Evolutionary conservation across 2,113 vertebrate species (phyloP).

Genomic region (Channa argus): DNA sequence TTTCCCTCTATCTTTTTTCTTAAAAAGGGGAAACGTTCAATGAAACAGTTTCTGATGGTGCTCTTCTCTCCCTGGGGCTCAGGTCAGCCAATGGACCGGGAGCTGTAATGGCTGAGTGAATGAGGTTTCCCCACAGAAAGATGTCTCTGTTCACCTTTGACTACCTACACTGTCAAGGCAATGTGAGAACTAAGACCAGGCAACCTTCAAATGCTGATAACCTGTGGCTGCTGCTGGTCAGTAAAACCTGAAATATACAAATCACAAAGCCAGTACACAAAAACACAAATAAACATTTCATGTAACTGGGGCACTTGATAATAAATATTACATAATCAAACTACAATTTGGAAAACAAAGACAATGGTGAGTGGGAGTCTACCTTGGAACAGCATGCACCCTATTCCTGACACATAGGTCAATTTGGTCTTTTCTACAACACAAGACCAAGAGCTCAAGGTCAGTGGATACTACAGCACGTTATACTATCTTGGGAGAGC

Average conservation of each 20-base stretch:
- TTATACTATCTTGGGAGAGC: slow-evolving; percentile 7
- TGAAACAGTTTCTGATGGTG: slow-evolving; percentile 51
- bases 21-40: slow-evolving; percentile 30
- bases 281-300: slow-evolving; percentile 1
- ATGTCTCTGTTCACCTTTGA: slow-evolving; percentile 67
- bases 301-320: neutral
- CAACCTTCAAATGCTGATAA: slow-evolving; percentile 24
- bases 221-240: slow-evolving; percentile 17
- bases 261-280: slow-evolving; percentile 2
- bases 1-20: too few relatives aligned
- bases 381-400: slow-evolving; percentile 29
- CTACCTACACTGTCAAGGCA: slow-evolving; percentile 13
- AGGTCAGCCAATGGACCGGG: slow-evolving; percentile 71
- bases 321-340: neutral
- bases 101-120: slow-evolving; percentile 77
- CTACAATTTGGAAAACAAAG: neutral
- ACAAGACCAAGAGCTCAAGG: slow-evolving; percentile 33
- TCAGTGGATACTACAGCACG: slow-evolving; percentile 34
- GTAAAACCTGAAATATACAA: slow-evolving; percentile 7
- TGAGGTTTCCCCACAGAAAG: slow-evolving; percentile 74
- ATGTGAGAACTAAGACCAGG: slow-evolving; percentile 18
- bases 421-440: slow-evolving; percentile 20
- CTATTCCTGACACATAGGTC: slow-evolving; percentile 21
- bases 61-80: slow-evolving; percentile 70
- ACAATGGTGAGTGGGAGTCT: neutral